Evolutionary conservation across 2,888 invertebrate genomes (phyloP), one percentile per base, ranked within the genome.

Genomic region (Melipona bicolor): DNA sequence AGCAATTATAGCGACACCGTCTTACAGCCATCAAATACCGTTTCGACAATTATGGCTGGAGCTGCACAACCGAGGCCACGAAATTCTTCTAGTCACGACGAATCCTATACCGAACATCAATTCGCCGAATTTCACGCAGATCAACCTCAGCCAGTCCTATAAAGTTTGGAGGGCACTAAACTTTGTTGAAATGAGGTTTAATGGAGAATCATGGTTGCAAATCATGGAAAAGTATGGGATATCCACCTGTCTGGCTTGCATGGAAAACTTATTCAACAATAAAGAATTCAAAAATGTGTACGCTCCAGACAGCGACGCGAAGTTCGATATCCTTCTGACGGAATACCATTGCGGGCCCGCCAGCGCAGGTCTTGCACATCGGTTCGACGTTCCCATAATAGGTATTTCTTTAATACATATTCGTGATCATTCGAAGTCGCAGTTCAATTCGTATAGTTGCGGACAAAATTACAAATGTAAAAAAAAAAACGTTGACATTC

Each of bases 291-390:
- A n/a, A 49, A 65, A 89, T 9, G n/a, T 91, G 3, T 90, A 89
- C 59, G 82, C 72, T 4, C 75, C 80, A 0, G 61, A 81, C 21
- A 90, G 88, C 32, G 71, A 95, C 52, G 92, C 95, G 43, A 94
- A 94, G 77, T 96, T 96, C 86, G 96, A 96, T 91, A 90, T 96
- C 54, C 95, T 96, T 0, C 93, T 96, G 61, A 95, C 95, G 4
- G 96, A 96, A 92, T 95, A 95, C n/a, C 94, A 96, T 13, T 93
- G 2, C 3, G 64, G 95, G 6, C 95, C 96, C 0, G 76, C 95
- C 0, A 90, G 95, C 61, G 95, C 95, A 78, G 95, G 95, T 0
- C 95, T 95, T 32, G 95, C 95, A 32, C 95, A 96, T 64, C 95
- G 95, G 87, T 96, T 96, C 89, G 92, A 95, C 54, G 95, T 94